phyloP scores from a whole-genome alignment of 2,888 invertebrate genomes.

The Rhaphigaster nebulosa region DNA sequence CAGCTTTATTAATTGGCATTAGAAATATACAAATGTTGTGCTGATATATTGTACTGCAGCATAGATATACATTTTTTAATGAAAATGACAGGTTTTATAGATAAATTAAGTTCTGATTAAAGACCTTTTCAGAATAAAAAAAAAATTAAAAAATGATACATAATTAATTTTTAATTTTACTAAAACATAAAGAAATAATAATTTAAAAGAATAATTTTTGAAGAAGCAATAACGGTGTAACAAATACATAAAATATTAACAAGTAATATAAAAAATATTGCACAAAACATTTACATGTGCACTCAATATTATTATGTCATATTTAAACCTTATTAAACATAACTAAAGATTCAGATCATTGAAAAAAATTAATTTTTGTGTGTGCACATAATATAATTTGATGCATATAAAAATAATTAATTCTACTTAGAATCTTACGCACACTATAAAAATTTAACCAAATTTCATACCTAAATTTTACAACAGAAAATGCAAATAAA shows the following conservation, averaged over 20 bases:
- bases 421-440: neutral
- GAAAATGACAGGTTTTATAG: neutral
- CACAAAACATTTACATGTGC: neutral
- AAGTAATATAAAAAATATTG: neutral
- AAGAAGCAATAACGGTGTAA: neutral
- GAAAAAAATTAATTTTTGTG: neutral
- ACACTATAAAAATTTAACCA: neutral
- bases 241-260: neutral
- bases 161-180: neutral
- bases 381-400: neutral
- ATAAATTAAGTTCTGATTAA: neutral
- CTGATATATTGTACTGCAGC: neutral
- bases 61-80: neutral
- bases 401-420: neutral
- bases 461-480: neutral
- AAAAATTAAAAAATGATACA: neutral
- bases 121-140: neutral
- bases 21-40: constrained; percentile 6
- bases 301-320: neutral
- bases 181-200: neutral
- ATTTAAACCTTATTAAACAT: neutral
- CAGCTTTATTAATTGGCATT: constrained; percentile 49
- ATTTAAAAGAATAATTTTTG: neutral
- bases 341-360: neutral
- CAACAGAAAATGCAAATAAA: neutral